Evolutionary conservation across 1,140 invertebrate species (phyloP).

Genomic region (Bombus picipes): DNA sequence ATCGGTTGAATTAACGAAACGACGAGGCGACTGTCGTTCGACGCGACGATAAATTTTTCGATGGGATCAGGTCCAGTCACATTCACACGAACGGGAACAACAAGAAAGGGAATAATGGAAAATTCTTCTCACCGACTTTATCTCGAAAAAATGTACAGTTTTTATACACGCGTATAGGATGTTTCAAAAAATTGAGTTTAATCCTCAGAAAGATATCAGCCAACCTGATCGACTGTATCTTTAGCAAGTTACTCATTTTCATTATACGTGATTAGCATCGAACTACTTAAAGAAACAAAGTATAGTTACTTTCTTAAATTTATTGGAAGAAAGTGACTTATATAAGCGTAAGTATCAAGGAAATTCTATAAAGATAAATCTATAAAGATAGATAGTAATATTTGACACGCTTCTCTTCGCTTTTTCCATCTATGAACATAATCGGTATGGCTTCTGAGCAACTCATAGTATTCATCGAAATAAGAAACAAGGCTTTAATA

Average conservation of each 20-base stretch:
- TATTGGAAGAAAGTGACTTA: neutral
- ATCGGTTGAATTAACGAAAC: conserved; percentile 55
- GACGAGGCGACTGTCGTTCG: conserved; percentile 38
- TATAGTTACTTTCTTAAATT: neutral
- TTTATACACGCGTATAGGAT: neutral
- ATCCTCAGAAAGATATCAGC: neutral
- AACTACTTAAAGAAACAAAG: neutral
- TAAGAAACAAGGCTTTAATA: too few species aligned
- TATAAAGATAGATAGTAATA: too few species aligned
- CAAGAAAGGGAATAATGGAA: neutral
- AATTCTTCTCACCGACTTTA: too few species aligned
- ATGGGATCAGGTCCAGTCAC: conserved; percentile 8
- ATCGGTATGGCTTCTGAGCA: too few species aligned
- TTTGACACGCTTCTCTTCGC: too few species aligned
- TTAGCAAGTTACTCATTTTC: neutral
- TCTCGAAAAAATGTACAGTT: too few species aligned
- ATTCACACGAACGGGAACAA: neutral
- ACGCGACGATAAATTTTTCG: conserved; percentile 41
- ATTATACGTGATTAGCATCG: neutral
- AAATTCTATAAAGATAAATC: neutral
- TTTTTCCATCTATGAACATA: neutral
- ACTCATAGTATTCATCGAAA: too few species aligned
- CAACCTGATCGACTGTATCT: too few species aligned
- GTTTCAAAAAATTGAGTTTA: neutral
- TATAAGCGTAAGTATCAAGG: neutral